A percentile compares a stretch with the other conserved stretches of the same genome.
Evolutionary conservation across 2,888 invertebrate genomes (phyloP).

Genomic region (Drosophila kuntzei): DNA sequence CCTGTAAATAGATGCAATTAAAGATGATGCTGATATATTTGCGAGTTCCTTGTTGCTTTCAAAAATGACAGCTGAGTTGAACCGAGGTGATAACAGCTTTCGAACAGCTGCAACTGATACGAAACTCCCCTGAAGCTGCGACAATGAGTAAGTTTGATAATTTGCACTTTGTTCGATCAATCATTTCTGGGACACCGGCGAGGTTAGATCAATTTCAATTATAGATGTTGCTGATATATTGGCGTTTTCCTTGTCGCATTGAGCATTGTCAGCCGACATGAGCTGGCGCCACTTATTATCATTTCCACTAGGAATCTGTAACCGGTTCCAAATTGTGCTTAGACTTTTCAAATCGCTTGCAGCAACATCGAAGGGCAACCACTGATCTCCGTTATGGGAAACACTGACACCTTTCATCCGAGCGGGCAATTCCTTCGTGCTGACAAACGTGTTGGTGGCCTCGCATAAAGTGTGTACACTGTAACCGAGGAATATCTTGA

Average conservation of each 20-base stretch:
- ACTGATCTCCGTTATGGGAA: conserved; percentile 22
- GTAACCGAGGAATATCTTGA: conserved; percentile 5
- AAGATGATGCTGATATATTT: background rate
- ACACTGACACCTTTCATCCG: conserved; percentile 55
- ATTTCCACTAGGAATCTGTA: conserved; percentile 15
- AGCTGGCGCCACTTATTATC: conserved; percentile 49
- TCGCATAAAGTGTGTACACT: conserved; percentile 59
- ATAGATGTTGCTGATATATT: conserved; percentile 35
- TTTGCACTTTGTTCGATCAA: conserved; percentile 11
- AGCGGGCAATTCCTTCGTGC: conserved; percentile 49
- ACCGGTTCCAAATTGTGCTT: conserved; percentile 20
- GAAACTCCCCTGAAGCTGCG: background rate
- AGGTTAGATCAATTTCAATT: conserved; percentile 63
- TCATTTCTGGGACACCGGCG: conserved; percentile 28
- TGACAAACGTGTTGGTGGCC: conserved; percentile 57
- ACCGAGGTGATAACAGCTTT: background rate
- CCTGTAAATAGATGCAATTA: background rate
- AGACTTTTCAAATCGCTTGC: conserved; percentile 17
- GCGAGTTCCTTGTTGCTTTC: background rate
- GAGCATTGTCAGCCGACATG: conserved; percentile 8
- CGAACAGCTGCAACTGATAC: background rate
- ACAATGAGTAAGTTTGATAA: background rate
- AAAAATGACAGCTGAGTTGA: background rate
- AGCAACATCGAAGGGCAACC: conserved; percentile 45
- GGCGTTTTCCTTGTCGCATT: conserved; percentile 17